A percentile compares a stretch with the other conserved stretches of the same genome.
Evolutionary conservation across 2,797 vertebrate species (phyloP).

Genomic region (Gymnodraco acuticeps): DNA sequence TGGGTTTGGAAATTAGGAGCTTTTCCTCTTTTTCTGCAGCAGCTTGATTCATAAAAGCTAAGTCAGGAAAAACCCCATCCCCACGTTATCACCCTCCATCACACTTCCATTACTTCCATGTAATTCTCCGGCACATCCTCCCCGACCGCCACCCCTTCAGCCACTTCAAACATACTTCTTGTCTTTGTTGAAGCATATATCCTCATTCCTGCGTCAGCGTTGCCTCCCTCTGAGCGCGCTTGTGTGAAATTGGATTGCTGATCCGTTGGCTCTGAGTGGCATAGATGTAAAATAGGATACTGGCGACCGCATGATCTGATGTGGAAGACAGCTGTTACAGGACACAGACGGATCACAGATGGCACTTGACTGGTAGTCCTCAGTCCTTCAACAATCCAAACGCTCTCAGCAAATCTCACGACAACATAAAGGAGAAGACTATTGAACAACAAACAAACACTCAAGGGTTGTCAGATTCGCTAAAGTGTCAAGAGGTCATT

Average conservation of each 20-base stretch:
- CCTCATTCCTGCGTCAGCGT: conserved; percentile 65
- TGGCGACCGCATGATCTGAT: conserved; percentile 61
- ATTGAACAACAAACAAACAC: conserved; percentile 27
- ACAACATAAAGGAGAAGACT: conserved; percentile 39
- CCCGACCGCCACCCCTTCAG: conserved; percentile 28
- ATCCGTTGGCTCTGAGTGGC: conserved; percentile 81
- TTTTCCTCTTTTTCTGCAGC: conserved; percentile 14
- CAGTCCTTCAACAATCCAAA: conserved; percentile 54
- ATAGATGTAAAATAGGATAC: conserved; percentile 83
- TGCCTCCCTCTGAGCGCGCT: conserved; percentile 72
- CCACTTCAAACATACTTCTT: conserved; percentile 69
- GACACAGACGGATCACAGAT: conserved; percentile 66
- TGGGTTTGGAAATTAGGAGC: conserved; percentile 26
- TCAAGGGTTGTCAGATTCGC: conserved; percentile 41
- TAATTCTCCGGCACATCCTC: conserved; percentile 33
- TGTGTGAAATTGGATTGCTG: conserved; percentile 88
- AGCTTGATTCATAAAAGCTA: conserved; percentile 32
- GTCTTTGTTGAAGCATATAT: conserved; percentile 73
- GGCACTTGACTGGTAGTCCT: conserved; percentile 60
- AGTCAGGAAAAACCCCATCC: conserved; percentile 21
- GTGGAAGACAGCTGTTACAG: conserved; percentile 71
- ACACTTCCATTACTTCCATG: conserved; percentile 52
- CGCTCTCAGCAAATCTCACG: conserved; percentile 57
- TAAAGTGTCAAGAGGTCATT: conserved; percentile 50
- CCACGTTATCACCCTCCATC: conserved; percentile 34